These are phyloP conservation scores for Zygaena filipendulae DNA, from an alignment of 2,888 invertebrate species.

Conservation along the genomic window DNA sequence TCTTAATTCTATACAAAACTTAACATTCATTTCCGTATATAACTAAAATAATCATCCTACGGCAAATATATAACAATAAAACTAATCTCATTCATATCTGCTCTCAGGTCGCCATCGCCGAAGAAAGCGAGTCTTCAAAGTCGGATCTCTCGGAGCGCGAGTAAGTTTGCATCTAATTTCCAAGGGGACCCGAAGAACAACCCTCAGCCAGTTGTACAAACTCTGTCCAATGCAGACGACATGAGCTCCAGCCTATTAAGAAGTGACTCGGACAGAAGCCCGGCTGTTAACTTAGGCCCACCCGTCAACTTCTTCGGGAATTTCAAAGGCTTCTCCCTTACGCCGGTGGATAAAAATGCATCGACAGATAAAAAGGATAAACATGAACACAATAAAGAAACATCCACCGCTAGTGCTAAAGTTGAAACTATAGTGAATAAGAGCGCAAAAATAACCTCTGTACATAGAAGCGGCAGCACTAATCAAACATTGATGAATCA, in stretches of 20 bases:
- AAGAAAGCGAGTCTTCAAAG: slow-evolving; percentile 55
- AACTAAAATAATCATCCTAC: too few species aligned
- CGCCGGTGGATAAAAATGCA: slow-evolving; percentile 68
- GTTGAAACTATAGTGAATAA: slow-evolving; percentile 26
- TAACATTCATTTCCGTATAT: too few species aligned
- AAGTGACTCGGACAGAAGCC: slow-evolving; percentile 57
- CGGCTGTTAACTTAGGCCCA: slow-evolving; percentile 53
- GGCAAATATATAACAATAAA: too few species aligned
- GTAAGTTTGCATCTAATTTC: slow-evolving; percentile 57
- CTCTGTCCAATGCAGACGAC: slow-evolving; percentile 73
- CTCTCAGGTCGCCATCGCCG: slow-evolving; percentile 49
- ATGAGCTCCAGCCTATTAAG: slow-evolving; percentile 76
- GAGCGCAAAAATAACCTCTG: slow-evolving; percentile 68
- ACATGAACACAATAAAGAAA: slow-evolving; percentile 14
- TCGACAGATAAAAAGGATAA: slow-evolving; percentile 20
- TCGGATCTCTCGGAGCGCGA: slow-evolving; percentile 52
- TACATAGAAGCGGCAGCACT: slow-evolving; percentile 50
- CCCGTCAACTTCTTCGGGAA: slow-evolving; percentile 82
- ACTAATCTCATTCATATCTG: too few species aligned
- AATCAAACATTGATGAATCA: slow-evolving; percentile 42
- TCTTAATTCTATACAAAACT: too few species aligned
- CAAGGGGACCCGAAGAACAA: slow-evolving; percentile 42
- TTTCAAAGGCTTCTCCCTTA: slow-evolving; percentile 86
- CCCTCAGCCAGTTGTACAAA: slow-evolving; percentile 52
- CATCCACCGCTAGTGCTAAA: slow-evolving; percentile 8